Evolutionary conservation across 1,140 invertebrate species (phyloP).

Genomic region (Lerema accius): DNA sequence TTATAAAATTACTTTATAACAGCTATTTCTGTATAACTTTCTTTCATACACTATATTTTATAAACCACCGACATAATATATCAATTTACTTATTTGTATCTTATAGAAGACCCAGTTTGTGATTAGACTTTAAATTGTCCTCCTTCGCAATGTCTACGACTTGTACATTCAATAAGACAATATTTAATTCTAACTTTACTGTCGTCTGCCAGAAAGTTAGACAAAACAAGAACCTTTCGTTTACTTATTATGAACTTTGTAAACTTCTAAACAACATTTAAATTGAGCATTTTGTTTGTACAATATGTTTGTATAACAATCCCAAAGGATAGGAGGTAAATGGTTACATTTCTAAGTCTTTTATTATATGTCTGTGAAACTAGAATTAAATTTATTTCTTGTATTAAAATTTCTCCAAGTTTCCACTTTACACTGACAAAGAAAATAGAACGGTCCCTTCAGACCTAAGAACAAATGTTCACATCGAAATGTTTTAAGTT

Average conservation of each 20-base stretch:
- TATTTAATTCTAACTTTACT: neutral
- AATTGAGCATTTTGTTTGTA: too few species aligned
- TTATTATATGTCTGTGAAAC: neutral
- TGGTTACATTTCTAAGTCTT: too few species aligned
- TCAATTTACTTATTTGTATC: too few species aligned
- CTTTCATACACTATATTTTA: too few species aligned
- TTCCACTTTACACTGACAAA: constrained; percentile 5
- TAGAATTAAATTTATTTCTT: constrained; percentile 5
- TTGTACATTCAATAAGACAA: too few species aligned
- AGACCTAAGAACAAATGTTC: constrained; percentile 56
- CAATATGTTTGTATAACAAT: too few species aligned
- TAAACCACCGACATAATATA: too few species aligned
- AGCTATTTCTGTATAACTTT: too few species aligned
- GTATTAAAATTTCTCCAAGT: constrained; percentile 12
- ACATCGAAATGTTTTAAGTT: constrained; percentile 56
- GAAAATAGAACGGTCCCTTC: constrained; percentile 35
- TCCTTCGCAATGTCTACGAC: too few species aligned
- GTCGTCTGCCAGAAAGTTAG: constrained; percentile 9
- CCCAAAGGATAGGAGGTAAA: too few species aligned
- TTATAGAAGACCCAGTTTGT: neutral
- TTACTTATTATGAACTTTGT: neutral
- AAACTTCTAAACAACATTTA: neutral
- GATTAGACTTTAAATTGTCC: too few species aligned
- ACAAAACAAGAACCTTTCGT: neutral
- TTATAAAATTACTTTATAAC: neutral